A percentile compares a stretch with the other conserved stretches of the same genome.
Conservation (phyloP, 1,140 invertebrate genomes). For the Pteromalus puparum region DNA sequence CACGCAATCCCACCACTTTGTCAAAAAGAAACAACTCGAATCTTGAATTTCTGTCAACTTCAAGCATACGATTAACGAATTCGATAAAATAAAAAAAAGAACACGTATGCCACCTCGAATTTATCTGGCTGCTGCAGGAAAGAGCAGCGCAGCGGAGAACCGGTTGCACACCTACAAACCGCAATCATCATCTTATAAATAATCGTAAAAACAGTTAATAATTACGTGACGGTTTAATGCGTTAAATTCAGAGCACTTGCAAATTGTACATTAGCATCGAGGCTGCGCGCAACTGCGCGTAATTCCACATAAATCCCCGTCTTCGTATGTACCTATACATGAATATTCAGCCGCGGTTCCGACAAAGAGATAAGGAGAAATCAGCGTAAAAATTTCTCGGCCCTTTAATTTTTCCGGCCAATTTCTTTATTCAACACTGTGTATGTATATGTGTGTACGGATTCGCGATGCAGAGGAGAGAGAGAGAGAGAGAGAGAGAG, state of each 20-base stretch:
- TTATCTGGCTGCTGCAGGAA: not conserved
- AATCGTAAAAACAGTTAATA: slow-evolving; percentile 5
- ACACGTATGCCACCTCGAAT: not conserved
- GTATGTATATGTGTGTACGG: not conserved
- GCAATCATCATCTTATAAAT: not conserved
- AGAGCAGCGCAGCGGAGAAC: not conserved
- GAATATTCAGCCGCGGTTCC: not conserved
- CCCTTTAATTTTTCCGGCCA: slow-evolving; percentile 11
- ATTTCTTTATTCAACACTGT: not conserved
- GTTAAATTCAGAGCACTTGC: slow-evolving; percentile 3
- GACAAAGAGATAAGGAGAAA: not conserved
- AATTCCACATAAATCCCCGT: not conserved
- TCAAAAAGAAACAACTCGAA: not conserved
- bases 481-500: no score
- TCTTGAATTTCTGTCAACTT: no score
- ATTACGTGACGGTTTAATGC: not conserved
- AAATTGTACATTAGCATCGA: not conserved
- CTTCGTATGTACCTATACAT: not conserved
- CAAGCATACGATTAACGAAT: not conserved
- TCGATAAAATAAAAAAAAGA: not conserved
- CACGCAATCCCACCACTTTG: not conserved
- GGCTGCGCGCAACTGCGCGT: no score
- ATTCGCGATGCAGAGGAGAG: not conserved
- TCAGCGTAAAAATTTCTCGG: slow-evolving; percentile 1
- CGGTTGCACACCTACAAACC: not conserved